phyloP scores from a whole-genome alignment of 2,888 invertebrate species.

The Dugesia japonica region DNA sequence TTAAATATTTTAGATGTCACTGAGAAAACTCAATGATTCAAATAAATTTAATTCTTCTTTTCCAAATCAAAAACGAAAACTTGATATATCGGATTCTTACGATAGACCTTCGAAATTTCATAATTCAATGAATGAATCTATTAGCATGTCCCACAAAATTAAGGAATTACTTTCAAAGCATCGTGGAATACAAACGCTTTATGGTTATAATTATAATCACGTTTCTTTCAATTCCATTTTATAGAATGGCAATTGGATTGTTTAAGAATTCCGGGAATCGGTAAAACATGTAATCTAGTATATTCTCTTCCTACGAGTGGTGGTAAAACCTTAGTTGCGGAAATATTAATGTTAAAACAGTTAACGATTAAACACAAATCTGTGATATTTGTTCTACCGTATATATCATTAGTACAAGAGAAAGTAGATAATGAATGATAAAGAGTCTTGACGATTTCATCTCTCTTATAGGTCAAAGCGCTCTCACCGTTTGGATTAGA shows the following conservation, averaged over 20 bases:
- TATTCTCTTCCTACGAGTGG: slow-evolving; percentile 87
- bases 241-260: slow-evolving; percentile 74
- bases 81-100: no score
- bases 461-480: slow-evolving; percentile 52
- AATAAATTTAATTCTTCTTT: no score
- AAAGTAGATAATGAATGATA: slow-evolving; percentile 54
- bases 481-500: slow-evolving; percentile 62
- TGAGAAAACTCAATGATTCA: no score
- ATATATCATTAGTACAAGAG: slow-evolving; percentile 87
- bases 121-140: no score
- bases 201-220: no score
- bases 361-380: slow-evolving; percentile 64
- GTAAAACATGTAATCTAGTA: slow-evolving; percentile 62
- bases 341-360: slow-evolving; percentile 74
- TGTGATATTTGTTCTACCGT: slow-evolving; percentile 75
- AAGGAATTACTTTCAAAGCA: no score
- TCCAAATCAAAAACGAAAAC: no score
- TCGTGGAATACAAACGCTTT: no score
- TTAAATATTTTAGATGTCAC: no score
- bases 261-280: slow-evolving; percentile 60
- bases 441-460: slow-evolving; percentile 39
- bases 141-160: no score
- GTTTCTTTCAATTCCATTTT: no score
- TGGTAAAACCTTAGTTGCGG: slow-evolving; percentile 87
- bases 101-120: no score